A percentile compares a stretch with the other conserved stretches of the same genome.
Conservation (phyloP, 1,140 invertebrate genomes). For the Andrena cerasifolii region DNA sequence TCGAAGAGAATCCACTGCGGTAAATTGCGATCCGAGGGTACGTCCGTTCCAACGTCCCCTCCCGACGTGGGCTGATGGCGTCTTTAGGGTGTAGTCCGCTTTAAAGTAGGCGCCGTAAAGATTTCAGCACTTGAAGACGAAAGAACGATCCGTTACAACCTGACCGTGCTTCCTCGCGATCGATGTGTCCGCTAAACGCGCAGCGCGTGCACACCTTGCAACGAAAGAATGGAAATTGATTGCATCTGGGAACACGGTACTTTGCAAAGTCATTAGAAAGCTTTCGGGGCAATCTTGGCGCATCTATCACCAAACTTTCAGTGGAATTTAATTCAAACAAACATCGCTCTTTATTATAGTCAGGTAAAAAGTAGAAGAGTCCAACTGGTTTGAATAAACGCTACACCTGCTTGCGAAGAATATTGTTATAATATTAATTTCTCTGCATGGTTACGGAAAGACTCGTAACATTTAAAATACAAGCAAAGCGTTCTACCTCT, state of each 20-base stretch:
- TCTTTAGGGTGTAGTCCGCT: too few relatives aligned
- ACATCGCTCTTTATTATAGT: neutral
- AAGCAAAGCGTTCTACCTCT: neutral
- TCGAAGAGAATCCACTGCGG: neutral
- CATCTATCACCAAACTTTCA: too few relatives aligned
- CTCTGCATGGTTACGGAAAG: neutral
- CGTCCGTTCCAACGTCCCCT: neutral
- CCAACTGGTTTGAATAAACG: too few relatives aligned
- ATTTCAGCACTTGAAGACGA: neutral
- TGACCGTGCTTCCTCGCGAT: neutral
- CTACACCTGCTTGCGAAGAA: too few relatives aligned
- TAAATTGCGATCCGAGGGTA: neutral
- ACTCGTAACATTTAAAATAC: neutral
- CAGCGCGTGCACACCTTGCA: neutral
- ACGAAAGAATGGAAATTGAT: neutral
- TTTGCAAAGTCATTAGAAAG: too few relatives aligned
- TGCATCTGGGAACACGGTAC: too few relatives aligned
- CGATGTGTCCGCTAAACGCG: neutral
- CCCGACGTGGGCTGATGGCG: neutral
- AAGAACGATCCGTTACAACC: neutral
- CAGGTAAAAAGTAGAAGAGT: too few relatives aligned
- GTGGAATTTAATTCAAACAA: too few relatives aligned
- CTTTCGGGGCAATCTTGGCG: too few relatives aligned
- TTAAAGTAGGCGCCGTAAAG: neutral
- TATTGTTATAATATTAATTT: too few relatives aligned